Evolutionary conservation across 2,113 vertebrate genomes (phyloP).

Genomic region (Cryptotis parvus): DNA sequence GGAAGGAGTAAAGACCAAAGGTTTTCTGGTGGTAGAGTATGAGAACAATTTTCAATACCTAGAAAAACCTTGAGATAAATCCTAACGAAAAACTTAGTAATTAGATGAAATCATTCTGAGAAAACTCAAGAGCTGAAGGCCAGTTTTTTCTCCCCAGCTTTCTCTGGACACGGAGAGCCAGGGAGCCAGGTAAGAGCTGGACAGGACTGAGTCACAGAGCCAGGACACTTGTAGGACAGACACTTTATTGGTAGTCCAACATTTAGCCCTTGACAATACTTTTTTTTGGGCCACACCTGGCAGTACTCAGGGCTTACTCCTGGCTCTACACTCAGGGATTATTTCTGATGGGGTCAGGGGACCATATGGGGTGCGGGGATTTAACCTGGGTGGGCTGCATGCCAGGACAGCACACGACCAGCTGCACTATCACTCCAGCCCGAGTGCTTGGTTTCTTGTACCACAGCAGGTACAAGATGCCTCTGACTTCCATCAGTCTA

Average conservation of each 20-base stretch:
- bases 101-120: slow-evolving; percentile 16
- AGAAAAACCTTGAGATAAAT: slow-evolving; percentile 80
- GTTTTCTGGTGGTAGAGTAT: background rate
- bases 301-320: too few species aligned
- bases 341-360: too few species aligned
- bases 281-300: too few species aligned
- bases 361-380: background rate
- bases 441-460: background rate
- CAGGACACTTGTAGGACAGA: background rate
- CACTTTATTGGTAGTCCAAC: slow-evolving; percentile 74
- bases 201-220: background rate
- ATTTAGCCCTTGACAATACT: background rate
- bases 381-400: too few species aligned
- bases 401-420: too few species aligned
- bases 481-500: slow-evolving; percentile 25
- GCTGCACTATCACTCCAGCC: too few species aligned
- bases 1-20: too few species aligned
- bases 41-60: slow-evolving; percentile 75
- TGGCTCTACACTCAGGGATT: too few species aligned
- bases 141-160: background rate
- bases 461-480: background rate
- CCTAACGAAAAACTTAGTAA: background rate
- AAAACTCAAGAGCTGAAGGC: slow-evolving; percentile 3
- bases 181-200: background rate
- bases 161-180: background rate